These are phyloP conservation scores for Eucriotettix oculatus DNA, from an alignment of 2,888 invertebrate genomes.

Conservation along the genomic window DNA sequence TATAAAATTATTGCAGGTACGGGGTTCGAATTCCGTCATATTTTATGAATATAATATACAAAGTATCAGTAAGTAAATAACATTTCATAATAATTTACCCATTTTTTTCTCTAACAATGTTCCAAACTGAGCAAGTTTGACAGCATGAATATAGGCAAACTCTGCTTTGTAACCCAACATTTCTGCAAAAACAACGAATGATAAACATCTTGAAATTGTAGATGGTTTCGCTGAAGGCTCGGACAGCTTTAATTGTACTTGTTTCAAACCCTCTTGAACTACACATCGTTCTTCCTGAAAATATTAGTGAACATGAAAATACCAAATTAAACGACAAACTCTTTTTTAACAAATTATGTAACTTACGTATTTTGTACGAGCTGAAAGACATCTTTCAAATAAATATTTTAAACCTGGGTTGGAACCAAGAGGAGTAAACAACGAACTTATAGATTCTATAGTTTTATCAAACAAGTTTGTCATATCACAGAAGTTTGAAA, in stretches of 20 bases:
- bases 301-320: background rate
- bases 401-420: conserved; percentile 10
- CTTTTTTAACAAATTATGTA: background rate
- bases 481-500: background rate
- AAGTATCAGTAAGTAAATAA: background rate
- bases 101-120: conserved; percentile 13
- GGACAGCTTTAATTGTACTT: conserved; percentile 9
- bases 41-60: background rate
- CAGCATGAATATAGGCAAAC: conserved; percentile 14
- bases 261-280: conserved; percentile 7
- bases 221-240: conserved; percentile 9
- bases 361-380: conserved; percentile 12
- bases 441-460: conserved; percentile 8
- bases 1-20: no score
- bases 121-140: conserved; percentile 12
- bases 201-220: conserved; percentile 9
- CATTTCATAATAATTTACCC: conserved; percentile 8
- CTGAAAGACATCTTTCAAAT: conserved; percentile 11
- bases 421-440: conserved; percentile 11
- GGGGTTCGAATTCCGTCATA: no score
- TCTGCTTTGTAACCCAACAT: conserved; percentile 12
- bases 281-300: conserved; percentile 11
- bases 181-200: conserved; percentile 13
- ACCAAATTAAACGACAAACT: background rate
- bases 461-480: conserved; percentile 7